Conservation (phyloP, 2,888 invertebrate genomes). For the Patella caerulea region DNA sequence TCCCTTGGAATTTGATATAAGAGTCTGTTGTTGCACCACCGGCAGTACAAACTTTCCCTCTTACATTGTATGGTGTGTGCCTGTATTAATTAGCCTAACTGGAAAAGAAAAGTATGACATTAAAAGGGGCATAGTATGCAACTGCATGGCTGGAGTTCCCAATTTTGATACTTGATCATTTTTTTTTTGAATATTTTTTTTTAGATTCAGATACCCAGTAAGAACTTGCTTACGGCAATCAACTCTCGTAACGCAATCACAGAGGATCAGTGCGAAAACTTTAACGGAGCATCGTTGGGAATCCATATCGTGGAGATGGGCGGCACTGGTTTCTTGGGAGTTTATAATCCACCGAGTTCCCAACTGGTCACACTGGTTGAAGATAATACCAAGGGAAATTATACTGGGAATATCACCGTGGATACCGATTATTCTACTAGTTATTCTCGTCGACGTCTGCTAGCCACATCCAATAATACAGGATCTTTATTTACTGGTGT, state of each 20-base stretch:
- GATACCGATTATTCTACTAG: slow-evolving; percentile 42
- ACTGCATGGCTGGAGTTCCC: not conserved
- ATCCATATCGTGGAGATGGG: slow-evolving; percentile 51
- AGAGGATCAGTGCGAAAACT: slow-evolving; percentile 47
- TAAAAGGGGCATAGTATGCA: not conserved
- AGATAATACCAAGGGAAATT: slow-evolving; percentile 56
- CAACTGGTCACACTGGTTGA: slow-evolving; percentile 43
- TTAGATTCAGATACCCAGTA: slow-evolving; percentile 56
- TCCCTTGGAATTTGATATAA: too few relatives aligned
- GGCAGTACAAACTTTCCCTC: too few relatives aligned
- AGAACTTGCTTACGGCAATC: slow-evolving; percentile 49
- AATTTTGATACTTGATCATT: not conserved
- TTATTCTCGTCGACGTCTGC: slow-evolving; percentile 49
- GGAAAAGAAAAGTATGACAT: too few relatives aligned
- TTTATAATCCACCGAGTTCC: slow-evolving; percentile 56
- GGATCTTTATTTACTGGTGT: slow-evolving; percentile 61
- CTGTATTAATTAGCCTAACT: too few relatives aligned
- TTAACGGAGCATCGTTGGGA: slow-evolving; percentile 40
- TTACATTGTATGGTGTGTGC: too few relatives aligned
- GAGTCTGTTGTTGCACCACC: too few relatives aligned
- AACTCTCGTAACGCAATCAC: slow-evolving; percentile 58
- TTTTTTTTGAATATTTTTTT: slow-evolving; percentile 10
- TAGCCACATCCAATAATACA: slow-evolving; percentile 50
- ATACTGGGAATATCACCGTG: slow-evolving; percentile 50
- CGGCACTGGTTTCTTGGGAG: slow-evolving; percentile 60